Evolutionary conservation across 2,888 invertebrate genomes (phyloP).

Genomic region (Stenichneumon culpator): DNA sequence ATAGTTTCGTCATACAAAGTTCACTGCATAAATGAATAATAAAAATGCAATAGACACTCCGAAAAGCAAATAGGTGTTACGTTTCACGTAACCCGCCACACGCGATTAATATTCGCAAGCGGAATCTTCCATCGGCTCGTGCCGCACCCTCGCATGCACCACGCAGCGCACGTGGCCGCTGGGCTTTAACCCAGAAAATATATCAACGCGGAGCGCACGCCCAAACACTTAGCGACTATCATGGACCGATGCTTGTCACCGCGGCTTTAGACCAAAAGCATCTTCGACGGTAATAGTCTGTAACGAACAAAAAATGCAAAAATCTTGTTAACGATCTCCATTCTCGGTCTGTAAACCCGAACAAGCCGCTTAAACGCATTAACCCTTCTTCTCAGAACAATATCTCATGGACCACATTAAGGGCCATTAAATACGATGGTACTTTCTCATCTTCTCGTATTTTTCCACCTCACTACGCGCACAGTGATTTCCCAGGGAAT

Average conservation of each 20-base stretch:
- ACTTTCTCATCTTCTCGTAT: not conserved
- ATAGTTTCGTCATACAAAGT: not conserved
- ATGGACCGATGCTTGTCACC: too few relatives aligned
- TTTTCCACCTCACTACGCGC: not conserved
- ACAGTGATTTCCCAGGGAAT: conserved; percentile 30
- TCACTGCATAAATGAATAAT: not conserved
- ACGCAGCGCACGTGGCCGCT: too few relatives aligned
- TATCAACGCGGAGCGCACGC: too few relatives aligned
- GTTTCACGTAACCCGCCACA: too few relatives aligned
- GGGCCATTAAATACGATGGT: not conserved
- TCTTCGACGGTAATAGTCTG: too few relatives aligned
- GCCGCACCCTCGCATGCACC: too few relatives aligned
- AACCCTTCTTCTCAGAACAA: not conserved
- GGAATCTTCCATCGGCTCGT: too few relatives aligned
- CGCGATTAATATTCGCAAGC: too few relatives aligned
- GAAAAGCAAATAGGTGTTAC: not conserved
- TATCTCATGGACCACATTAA: not conserved
- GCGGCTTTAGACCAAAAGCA: too few relatives aligned
- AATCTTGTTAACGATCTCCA: not conserved
- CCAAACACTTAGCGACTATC: too few relatives aligned
- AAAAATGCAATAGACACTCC: not conserved
- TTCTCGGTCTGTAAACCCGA: not conserved
- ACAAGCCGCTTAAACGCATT: not conserved
- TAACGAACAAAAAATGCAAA: too few relatives aligned
- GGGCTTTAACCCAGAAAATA: too few relatives aligned